Base-by-base conservation (phyloP, 2,797 vertebrate species). In the Thaleichthys pacificus region DNA sequence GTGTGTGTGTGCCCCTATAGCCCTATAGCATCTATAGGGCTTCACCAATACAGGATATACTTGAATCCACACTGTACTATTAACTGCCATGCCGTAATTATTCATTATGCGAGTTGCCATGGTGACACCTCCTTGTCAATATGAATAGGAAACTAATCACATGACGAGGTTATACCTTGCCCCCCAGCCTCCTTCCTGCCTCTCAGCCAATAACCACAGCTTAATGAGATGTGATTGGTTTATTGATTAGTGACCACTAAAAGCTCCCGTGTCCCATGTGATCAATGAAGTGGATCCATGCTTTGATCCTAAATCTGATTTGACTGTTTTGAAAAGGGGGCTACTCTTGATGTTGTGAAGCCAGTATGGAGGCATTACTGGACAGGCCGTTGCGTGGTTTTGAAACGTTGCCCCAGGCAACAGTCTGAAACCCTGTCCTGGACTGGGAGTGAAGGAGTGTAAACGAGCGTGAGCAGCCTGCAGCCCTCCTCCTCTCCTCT, bases 201-300 rank as follows among this genome's bases (percentile, higher is more conserved):
- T 54, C 49, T 54, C 49, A 5, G 5, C 56, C 56, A 58, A 22
- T 58, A 58, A 21, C 12, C 12, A 15, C 38, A 22, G 14, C 22
- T 3, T 66, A 66, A 66, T 66, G 42, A 66, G 49, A 66, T 66
- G 65, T 7, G 65, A 66, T 66, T 49, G 42, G 5, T 26, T 51
- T 51, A 66, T 66, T 66, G 65, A 66, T 66, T 24, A 47, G 65
- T 28, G 22, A 66, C 38, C 65, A 51, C 38, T 66, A 47, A 49
- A 65, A 49, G 64, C 12, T 6, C n/a, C 3, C 64, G 24, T 49
- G 42, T 14, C 15, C 49, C 42, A 49, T 26, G 42, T 21, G 42
- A 66, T 66, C 65, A 66, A 66, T 66, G 42, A 28, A 3, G 22
- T 26, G 5, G n/a, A 66, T 24, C 17, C 8, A 49, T 14, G 65